Conservation (phyloP, 2,888 invertebrate genomes). For the Chrysomela aeneicollis region DNA sequence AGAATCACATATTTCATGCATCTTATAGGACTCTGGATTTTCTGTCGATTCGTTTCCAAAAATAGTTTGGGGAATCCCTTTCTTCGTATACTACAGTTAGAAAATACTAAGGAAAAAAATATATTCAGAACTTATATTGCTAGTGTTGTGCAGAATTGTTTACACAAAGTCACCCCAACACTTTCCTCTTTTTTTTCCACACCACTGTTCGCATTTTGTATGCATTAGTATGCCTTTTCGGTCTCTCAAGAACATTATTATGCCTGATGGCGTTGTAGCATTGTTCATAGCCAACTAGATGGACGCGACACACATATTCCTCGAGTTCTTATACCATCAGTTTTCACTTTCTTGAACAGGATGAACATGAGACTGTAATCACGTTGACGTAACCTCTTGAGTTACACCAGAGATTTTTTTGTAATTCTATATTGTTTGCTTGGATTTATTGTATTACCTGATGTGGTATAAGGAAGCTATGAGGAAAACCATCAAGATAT, state of each 20-base stretch:
- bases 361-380: constrained; percentile 34
- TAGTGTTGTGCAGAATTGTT: too few species aligned
- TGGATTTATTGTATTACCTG: background rate
- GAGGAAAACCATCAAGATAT: background rate
- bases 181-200: constrained; percentile 9
- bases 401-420: constrained; percentile 29
- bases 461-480: background rate
- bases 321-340: constrained; percentile 36
- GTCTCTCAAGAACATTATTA: constrained; percentile 32
- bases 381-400: constrained; percentile 33
- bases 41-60: too few species aligned
- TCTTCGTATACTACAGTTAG: too few species aligned
- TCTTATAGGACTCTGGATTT: too few species aligned
- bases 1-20: too few species aligned
- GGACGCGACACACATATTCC: constrained; percentile 38
- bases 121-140: too few species aligned
- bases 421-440: constrained; percentile 12
- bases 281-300: constrained; percentile 31
- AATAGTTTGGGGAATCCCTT: too few species aligned
- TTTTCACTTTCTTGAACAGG: constrained; percentile 38
- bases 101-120: too few species aligned
- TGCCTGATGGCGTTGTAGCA: constrained; percentile 32
- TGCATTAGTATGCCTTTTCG: constrained; percentile 33
- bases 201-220: background rate
- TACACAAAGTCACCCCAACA: background rate